A percentile compares a stretch with the other conserved stretches of the same genome.
Conservation (phyloP, 2,113 vertebrate genomes). For the Pterophyllum scalare region DNA sequence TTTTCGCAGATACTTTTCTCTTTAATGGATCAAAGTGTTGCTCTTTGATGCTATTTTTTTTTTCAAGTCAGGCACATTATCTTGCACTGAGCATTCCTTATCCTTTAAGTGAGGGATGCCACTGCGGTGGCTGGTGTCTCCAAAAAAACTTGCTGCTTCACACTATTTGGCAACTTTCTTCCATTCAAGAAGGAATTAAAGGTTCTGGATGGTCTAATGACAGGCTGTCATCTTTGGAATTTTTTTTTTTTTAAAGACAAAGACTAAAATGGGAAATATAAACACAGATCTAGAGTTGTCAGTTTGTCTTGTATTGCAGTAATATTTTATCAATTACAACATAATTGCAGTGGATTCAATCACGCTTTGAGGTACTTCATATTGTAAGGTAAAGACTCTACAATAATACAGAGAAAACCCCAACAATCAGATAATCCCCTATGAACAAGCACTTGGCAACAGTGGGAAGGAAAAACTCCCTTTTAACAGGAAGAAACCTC, state of each 20-base stretch:
- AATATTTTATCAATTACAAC: no score
- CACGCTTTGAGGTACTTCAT: no score
- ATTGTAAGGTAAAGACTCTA: no score
- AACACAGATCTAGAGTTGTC: not conserved
- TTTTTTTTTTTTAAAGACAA: not conserved
- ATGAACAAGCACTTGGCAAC: no score
- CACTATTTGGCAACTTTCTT: not conserved
- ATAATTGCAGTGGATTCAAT: no score
- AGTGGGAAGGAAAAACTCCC: no score
- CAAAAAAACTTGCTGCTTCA: accelerated
- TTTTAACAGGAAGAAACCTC: no score
- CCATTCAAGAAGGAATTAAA: not conserved
- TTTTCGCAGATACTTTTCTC: not conserved
- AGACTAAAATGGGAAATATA: not conserved
- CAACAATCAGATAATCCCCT: no score
- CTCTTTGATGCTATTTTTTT: not conserved
- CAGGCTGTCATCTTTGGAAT: not conserved
- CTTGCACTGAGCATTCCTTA: not conserved
- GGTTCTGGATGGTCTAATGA: accelerated
- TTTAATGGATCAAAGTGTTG: not conserved
- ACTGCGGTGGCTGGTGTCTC: not conserved
- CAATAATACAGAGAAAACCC: no score
- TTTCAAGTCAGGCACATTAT: not conserved
- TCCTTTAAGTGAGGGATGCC: not conserved
- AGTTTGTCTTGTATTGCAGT: no score